Evolutionary conservation across 1,140 invertebrate species (phyloP).

Genomic region (Holotrichia oblita): DNA sequence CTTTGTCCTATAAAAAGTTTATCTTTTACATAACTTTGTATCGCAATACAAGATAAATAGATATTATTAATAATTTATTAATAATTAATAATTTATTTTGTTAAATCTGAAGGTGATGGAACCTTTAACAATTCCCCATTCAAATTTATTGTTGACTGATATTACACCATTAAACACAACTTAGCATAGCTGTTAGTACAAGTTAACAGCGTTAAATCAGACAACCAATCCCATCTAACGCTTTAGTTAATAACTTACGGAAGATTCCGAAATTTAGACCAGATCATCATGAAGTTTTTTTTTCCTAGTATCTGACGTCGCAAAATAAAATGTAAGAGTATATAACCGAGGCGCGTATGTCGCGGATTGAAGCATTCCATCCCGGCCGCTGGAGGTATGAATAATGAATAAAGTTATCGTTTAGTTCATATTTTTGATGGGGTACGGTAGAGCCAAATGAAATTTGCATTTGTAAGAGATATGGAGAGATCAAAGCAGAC

Average conservation of each 20-base stretch:
- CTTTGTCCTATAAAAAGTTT: no score
- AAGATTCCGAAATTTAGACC: neutral
- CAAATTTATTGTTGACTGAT: no score
- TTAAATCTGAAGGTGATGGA: no score
- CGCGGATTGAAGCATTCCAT: constrained; percentile 24
- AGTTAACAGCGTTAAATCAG: no score
- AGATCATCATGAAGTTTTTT: neutral
- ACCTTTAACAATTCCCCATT: no score
- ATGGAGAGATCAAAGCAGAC: constrained; percentile 60
- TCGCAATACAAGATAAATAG: no score
- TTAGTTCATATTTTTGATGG: constrained; percentile 64
- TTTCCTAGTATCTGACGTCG: neutral
- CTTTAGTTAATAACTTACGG: constrained; percentile 8
- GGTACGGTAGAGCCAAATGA: constrained; percentile 60
- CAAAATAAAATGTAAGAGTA: constrained; percentile 16
- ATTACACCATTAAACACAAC: no score
- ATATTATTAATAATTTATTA: no score
- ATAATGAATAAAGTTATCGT: constrained; percentile 64
- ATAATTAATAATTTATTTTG: no score
- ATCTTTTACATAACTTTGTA: no score
- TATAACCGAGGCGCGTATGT: neutral
- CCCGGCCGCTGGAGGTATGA: constrained; percentile 58
- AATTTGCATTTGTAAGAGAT: constrained; percentile 64
- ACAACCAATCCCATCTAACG: neutral
- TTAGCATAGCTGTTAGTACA: no score